Percentiles rank a stretch among this genome's conserved stretches.
phyloP scores from a whole-genome alignment of 2,888 invertebrate species.

The Chironomus riparius region DNA sequence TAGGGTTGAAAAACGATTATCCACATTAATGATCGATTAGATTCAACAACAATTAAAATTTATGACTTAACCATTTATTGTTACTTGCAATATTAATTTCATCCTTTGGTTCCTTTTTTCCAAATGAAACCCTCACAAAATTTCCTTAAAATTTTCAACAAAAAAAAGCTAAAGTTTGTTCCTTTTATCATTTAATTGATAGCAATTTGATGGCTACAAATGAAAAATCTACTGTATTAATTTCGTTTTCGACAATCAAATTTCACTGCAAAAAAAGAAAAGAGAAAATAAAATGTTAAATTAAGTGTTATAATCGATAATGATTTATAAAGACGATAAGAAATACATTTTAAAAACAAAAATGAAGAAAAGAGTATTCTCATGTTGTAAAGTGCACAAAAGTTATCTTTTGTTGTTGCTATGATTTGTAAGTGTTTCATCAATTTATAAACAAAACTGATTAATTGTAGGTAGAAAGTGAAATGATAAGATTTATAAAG shows the following conservation, averaged over 20 bases:
- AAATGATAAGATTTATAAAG: not conserved
- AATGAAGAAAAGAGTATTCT: not conserved
- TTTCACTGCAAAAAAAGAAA: not conserved
- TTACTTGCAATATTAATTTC: no score
- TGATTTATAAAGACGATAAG: not conserved
- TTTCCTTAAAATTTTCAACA: no score
- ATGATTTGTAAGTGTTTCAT: not conserved
- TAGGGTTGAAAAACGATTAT: slow-evolving; percentile 42
- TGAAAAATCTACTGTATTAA: not conserved
- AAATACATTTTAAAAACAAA: not conserved
- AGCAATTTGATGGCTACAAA: not conserved
- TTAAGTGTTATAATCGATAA: slow-evolving; percentile 3
- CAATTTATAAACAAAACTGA: not conserved
- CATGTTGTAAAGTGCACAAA: not conserved
- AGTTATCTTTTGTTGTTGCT: not conserved
- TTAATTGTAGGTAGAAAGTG: not conserved
- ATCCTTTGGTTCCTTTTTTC: no score
- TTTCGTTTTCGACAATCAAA: slow-evolving; percentile 21
- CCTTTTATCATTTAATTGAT: not conserved
- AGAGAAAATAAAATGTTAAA: not conserved
- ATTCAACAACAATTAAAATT: not conserved
- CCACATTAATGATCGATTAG: slow-evolving; percentile 42
- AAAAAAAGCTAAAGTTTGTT: no score
- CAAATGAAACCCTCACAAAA: no score
- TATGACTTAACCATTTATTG: no score